Conservation (phyloP, 2,797 vertebrate genomes). For the Podarcis lilfordi region DNA sequence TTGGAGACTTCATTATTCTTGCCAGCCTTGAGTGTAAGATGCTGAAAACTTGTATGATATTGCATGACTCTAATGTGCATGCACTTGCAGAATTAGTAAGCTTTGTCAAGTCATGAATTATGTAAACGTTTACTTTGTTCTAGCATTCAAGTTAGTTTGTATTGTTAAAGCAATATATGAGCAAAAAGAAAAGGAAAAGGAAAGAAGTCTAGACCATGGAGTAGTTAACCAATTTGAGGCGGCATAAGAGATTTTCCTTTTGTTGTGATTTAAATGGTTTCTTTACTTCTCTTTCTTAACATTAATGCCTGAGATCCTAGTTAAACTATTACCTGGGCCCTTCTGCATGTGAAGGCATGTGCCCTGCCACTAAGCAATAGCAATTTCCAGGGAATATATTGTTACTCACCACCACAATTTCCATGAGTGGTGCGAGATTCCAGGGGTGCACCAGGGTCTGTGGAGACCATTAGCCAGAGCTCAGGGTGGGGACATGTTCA, state of each 20-base stretch:
- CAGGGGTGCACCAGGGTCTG: too few relatives aligned
- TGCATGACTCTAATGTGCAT: conserved; percentile 75
- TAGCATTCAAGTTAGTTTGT: conserved; percentile 23
- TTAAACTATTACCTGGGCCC: too few relatives aligned
- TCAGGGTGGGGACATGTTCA: neutral
- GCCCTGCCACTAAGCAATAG: neutral
- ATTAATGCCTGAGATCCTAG: too few relatives aligned
- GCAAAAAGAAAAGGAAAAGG: neutral
- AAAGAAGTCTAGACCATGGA: neutral
- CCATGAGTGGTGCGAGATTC: too few relatives aligned
- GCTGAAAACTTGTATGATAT: conserved; percentile 78
- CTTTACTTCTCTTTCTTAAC: neutral
- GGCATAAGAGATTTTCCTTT: neutral
- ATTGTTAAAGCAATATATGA: conserved; percentile 5
- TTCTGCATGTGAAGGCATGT: too few relatives aligned
- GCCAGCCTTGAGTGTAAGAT: conserved; percentile 67
- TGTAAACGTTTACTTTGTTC: conserved; percentile 74
- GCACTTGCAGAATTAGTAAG: conserved; percentile 78
- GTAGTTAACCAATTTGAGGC: neutral
- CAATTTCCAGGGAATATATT: too few relatives aligned
- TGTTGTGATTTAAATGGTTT: neutral
- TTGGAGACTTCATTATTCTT: conserved; percentile 81
- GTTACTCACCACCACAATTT: too few relatives aligned
- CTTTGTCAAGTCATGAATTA: conserved; percentile 80
- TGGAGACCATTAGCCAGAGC: too few relatives aligned